Conservation (phyloP, 2,797 vertebrate genomes). For the Mormyrops attenuatus region DNA sequence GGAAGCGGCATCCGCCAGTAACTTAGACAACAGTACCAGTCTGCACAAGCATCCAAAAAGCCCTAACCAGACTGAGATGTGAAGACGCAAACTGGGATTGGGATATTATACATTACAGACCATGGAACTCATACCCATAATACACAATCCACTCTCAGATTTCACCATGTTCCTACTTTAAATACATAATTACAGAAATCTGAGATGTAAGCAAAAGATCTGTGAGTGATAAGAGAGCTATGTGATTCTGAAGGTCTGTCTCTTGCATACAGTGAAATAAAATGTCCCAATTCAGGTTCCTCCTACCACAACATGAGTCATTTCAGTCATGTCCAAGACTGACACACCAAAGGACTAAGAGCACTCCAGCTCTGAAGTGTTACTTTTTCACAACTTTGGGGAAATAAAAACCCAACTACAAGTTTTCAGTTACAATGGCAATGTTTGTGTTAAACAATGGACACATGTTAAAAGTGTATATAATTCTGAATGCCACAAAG, state of each 20-base stretch:
- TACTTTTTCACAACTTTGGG: not conserved
- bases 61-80: not conserved
- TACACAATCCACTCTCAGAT: conserved; percentile 4
- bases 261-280: not conserved
- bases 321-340: not conserved
- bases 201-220: not conserved
- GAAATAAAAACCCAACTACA: not conserved
- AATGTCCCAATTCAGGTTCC: not conserved
- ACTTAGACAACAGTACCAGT: not conserved
- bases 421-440: not conserved
- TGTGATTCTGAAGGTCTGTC: not conserved
- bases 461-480: not conserved
- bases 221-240: not conserved
- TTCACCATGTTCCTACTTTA: not conserved
- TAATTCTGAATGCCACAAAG: conserved; percentile 13
- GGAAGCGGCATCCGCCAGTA: not conserved
- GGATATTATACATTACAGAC: conserved; percentile 6
- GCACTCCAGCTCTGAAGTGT: not conserved
- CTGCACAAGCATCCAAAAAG: not conserved
- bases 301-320: not conserved
- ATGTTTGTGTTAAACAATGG: not conserved
- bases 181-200: not conserved
- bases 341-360: not conserved
- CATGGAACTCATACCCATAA: not conserved
- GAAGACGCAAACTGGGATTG: not conserved